phyloP scores from a whole-genome alignment of 2,113 vertebrate species.

The Melanocharis versteri region DNA sequence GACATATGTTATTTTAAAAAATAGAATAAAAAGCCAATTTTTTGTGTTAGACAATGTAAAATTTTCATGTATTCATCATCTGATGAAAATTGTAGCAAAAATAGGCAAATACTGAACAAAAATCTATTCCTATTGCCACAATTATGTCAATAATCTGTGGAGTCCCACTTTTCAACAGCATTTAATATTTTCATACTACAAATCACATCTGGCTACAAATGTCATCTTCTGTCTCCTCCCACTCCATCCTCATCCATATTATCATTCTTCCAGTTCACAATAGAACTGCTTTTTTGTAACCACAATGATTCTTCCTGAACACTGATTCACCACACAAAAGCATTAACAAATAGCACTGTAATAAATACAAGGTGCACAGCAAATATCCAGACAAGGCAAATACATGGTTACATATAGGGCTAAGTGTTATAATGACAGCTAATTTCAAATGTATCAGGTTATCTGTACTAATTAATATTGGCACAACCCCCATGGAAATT shows the following conservation, averaged over 20 bases:
- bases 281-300: neutral
- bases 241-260: neutral
- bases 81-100: neutral
- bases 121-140: neutral
- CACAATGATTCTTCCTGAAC: neutral
- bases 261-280: neutral
- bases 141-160: neutral
- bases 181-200: neutral
- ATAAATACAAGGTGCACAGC: slow-evolving; percentile 13
- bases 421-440: neutral
- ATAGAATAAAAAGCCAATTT: neutral
- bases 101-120: neutral
- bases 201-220: neutral
- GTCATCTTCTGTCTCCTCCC: neutral
- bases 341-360: slow-evolving; percentile 21
- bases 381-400: neutral
- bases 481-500: neutral
- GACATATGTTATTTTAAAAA: neutral
- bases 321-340: slow-evolving; percentile 6
- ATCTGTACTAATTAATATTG: neutral
- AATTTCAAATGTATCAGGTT: neutral
- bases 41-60: neutral
- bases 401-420: neutral
- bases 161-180: neutral
- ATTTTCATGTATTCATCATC: neutral